phyloP scores from a whole-genome alignment of 2,797 vertebrate genomes.

The Malurus leucopterus region DNA sequence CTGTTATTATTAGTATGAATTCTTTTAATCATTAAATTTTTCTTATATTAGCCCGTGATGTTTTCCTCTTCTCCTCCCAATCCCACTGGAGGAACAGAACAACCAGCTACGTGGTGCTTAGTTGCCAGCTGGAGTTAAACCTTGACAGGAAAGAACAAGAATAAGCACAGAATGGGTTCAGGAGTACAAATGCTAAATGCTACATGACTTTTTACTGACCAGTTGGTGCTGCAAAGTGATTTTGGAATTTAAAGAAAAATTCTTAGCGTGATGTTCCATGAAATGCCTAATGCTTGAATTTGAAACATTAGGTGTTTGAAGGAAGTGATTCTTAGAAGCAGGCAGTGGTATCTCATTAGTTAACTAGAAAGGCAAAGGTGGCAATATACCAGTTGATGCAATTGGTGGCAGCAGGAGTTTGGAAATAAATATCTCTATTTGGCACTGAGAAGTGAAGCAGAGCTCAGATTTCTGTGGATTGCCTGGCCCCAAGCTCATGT shows the following conservation, averaged over 20 bases:
- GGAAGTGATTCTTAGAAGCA: not conserved
- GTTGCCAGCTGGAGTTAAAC: not conserved
- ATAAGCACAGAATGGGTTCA: not conserved
- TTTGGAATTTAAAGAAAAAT: not conserved
- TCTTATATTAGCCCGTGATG: not conserved
- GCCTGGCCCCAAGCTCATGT: not conserved
- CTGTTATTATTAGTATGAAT: not conserved
- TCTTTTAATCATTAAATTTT: not conserved
- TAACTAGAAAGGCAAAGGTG: conserved; percentile 18
- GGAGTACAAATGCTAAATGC: not conserved
- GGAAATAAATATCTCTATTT: conserved; percentile 39
- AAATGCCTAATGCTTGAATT: not conserved
- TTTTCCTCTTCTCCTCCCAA: not conserved
- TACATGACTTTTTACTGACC: not conserved
- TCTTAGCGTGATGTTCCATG: not conserved
- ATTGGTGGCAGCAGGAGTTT: conserved; percentile 40
- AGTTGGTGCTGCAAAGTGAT: not conserved
- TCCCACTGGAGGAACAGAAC: not conserved
- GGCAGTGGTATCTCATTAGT: not conserved
- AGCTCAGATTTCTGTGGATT: conserved; percentile 34
- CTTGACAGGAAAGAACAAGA: not conserved
- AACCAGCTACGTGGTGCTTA: not conserved
- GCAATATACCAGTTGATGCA: conserved; percentile 16
- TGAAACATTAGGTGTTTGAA: not conserved
- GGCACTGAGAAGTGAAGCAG: conserved; percentile 21